A percentile compares a stretch with the other conserved stretches of the same genome.
These are phyloP conservation scores for Pteronura brasiliensis DNA, from an alignment of 2,113 vertebrate genomes.

Conservation along the genomic window DNA sequence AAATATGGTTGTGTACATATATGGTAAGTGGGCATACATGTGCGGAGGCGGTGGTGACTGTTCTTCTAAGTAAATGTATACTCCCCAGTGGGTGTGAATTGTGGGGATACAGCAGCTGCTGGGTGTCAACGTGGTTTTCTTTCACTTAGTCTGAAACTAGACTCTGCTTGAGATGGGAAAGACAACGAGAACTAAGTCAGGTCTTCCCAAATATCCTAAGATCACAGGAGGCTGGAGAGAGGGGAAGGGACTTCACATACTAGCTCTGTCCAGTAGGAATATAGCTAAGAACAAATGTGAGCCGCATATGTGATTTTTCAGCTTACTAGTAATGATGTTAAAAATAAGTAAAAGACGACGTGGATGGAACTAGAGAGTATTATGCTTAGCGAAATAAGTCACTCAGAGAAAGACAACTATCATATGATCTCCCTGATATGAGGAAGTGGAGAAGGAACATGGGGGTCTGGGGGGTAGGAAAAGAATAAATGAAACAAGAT, in stretches of 20 bases:
- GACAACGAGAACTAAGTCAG: neutral
- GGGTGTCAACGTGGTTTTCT: neutral
- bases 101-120: constrained; percentile 41
- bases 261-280: neutral
- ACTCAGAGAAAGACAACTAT: no score
- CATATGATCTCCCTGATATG: no score
- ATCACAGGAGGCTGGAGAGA: neutral
- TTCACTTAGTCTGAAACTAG: constrained; percentile 12
- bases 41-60: constrained; percentile 38
- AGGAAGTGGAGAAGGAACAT: no score
- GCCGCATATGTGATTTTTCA: neutral
- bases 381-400: no score
- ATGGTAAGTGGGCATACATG: neutral
- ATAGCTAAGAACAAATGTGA: neutral
- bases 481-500: no score
- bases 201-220: neutral
- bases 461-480: no score
- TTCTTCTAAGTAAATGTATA: constrained; percentile 11
- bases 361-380: no score
- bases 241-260: neutral
- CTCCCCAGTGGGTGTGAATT: constrained; percentile 27
- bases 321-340: neutral
- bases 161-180: neutral
- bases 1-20: neutral
- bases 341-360: neutral